Evolutionary conservation across 2,888 invertebrate species (phyloP), one percentile per base, ranked within the genome.

Genomic region (Nomada goodeniana): DNA sequence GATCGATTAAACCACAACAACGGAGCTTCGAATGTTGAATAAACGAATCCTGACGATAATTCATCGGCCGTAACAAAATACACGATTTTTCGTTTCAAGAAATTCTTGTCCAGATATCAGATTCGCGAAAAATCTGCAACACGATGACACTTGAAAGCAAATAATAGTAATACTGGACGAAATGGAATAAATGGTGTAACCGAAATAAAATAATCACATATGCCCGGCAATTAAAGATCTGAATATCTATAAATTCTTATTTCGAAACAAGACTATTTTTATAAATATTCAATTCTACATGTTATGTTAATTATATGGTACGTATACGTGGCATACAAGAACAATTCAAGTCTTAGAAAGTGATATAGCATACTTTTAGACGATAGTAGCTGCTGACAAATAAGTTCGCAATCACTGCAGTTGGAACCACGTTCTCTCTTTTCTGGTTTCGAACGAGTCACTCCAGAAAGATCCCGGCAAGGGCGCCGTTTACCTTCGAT

Each of bases 391-490:
- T 73, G 74, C 81, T 87, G 83, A 86, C 87, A 84, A 88, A 85
- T 85, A 79, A 83, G 83, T 73, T 87, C 65, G 87, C 83, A 87
- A 87, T 87, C 85, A 84, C 74, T 71, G 79, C 70, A 76, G 64
- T 76, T 53, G 52, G 36, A 11, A 7, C 52, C 52, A 23, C 59
- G 67, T 65, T 70, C 72, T 61, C 74, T 71, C 59, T 77, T 73
- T 79, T 79, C 80, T 76, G 79, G 82, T 88, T 78, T 80, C 74
- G 75, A 88, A 83, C 80, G 80, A 80, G 73, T 79, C 72, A 75
- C 59, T 74, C 73, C 73, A 75, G 70, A 73, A 77, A 77, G 79
- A 74, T 70, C 36, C 76, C 72, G 73, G 65, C 80, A 64, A 79
- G 68, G 67, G 76, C 61, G 47, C 77, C 76, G 83, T 89, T 84